phyloP scores from a whole-genome alignment of 2,797 vertebrate species.

The Lateolabrax maculatus region DNA sequence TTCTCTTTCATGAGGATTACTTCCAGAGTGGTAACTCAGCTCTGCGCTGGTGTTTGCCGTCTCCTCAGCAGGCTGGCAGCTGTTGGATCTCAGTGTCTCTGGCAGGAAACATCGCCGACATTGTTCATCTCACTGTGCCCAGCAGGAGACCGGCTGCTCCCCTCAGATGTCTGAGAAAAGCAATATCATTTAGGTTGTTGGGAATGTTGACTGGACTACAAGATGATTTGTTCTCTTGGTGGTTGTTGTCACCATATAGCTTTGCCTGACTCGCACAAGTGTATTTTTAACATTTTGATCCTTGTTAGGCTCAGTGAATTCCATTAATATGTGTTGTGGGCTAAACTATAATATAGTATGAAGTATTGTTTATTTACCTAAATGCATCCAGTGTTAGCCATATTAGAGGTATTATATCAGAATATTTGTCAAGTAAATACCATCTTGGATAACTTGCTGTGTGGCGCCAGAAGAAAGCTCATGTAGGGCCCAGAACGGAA shows the following conservation, averaged over 20 bases:
- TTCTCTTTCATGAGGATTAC: slow-evolving; percentile 15
- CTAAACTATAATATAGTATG: too few species aligned
- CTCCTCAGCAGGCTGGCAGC: slow-evolving; percentile 27
- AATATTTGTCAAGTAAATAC: background rate
- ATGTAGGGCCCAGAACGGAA: background rate
- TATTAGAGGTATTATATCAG: background rate
- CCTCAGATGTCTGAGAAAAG: background rate
- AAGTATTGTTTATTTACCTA: background rate
- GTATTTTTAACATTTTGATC: background rate
- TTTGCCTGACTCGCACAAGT: background rate
- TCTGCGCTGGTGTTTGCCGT: slow-evolving; percentile 22
- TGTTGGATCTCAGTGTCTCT: slow-evolving; percentile 20
- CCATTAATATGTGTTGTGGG: background rate
- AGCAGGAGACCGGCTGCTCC: slow-evolving; percentile 11
- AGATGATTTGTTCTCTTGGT: background rate
- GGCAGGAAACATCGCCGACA: background rate
- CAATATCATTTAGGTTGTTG: background rate
- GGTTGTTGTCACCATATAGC: background rate
- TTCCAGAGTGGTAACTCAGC: slow-evolving; percentile 19
- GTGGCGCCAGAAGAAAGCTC: background rate
- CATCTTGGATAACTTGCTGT: background rate
- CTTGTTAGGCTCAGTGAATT: background rate
- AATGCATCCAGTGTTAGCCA: background rate
- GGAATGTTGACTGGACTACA: background rate
- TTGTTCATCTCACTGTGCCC: slow-evolving; percentile 6